These are phyloP conservation scores for Acheta domesticus DNA, from an alignment of 2,888 invertebrate species.

Conservation along the genomic window DNA sequence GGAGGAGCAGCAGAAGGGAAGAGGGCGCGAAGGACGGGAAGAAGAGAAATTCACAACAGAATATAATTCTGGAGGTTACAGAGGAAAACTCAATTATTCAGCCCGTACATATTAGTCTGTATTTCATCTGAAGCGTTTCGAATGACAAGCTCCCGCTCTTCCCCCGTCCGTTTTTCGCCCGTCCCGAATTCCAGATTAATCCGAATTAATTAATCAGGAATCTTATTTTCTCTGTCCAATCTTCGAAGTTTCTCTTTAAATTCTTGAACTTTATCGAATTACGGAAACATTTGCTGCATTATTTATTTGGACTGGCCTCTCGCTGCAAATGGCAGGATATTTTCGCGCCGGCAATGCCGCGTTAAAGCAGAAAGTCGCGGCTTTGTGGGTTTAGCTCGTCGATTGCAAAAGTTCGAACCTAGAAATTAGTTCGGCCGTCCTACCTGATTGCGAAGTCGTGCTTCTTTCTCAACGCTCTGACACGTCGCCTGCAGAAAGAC, in stretches of 20 bases:
- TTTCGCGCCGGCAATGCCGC: neutral
- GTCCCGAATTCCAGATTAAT: slow-evolving; percentile 29
- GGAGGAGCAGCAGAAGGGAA: neutral
- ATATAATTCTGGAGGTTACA: slow-evolving; percentile 27
- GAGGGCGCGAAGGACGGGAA: neutral
- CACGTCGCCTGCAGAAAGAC: no score
- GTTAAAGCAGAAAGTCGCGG: no score
- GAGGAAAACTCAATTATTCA: slow-evolving; percentile 31
- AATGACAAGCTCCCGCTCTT: slow-evolving; percentile 21
- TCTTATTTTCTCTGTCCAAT: slow-evolving; percentile 4
- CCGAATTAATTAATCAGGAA: slow-evolving; percentile 31
- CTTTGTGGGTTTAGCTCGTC: no score
- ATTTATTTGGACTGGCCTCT: neutral
- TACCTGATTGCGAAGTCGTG: no score
- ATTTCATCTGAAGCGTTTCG: slow-evolving; percentile 26
- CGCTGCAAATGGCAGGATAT: neutral
- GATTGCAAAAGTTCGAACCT: no score
- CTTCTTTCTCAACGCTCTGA: no score
- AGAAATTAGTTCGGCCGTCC: no score
- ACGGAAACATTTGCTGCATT: neutral
- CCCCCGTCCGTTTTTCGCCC: slow-evolving; percentile 18
- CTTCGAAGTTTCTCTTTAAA: neutral
- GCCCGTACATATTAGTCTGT: slow-evolving; percentile 30
- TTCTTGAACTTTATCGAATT: neutral
- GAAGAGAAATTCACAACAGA: slow-evolving; percentile 12